Conservation (phyloP, 1,140 invertebrate genomes). For the Pogonomyrmex californicus region DNA sequence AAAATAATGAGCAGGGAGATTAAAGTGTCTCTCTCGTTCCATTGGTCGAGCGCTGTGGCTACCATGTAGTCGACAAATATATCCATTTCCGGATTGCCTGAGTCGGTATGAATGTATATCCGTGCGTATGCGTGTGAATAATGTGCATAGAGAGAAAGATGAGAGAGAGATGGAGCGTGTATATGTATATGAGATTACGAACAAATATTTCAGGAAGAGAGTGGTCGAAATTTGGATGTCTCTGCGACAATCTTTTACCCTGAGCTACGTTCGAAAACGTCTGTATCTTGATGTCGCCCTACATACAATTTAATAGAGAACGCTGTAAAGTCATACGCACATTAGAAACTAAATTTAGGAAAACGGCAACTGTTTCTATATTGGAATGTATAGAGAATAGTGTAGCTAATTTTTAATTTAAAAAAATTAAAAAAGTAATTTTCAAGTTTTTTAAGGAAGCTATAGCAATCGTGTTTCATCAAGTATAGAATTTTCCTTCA, state of each 20-base stretch:
- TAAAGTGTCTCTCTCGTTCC: slow-evolving; percentile 75
- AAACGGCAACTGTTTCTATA: neutral
- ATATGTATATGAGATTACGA: slow-evolving; percentile 21
- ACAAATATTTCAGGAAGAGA: slow-evolving; percentile 47
- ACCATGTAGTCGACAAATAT: slow-evolving; percentile 77
- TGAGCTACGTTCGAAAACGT: slow-evolving; percentile 57
- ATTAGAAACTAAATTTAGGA: neutral
- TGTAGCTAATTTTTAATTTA: neutral
- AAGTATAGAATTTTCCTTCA: neutral
- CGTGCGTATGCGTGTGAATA: slow-evolving; percentile 17
- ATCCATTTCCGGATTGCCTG: slow-evolving; percentile 68
- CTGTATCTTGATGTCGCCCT: slow-evolving; percentile 24
- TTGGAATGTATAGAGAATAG: neutral
- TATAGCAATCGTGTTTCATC: neutral
- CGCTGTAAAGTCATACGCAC: neutral
- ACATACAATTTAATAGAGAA: slow-evolving; percentile 24
- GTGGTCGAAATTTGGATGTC: slow-evolving; percentile 61
- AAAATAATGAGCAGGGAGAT: slow-evolving; percentile 67
- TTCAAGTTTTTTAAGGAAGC: neutral
- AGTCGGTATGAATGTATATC: slow-evolving; percentile 9
- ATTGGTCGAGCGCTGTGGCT: slow-evolving; percentile 78
- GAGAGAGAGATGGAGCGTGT: neutral
- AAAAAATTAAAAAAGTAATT: neutral
- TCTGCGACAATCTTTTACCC: slow-evolving; percentile 60
- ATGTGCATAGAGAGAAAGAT: slow-evolving; percentile 27